Percentiles rank a stretch among this genome's conserved stretches.
Conservation (phyloP, 1,140 invertebrate genomes). For the Tribolium madens region DNA sequence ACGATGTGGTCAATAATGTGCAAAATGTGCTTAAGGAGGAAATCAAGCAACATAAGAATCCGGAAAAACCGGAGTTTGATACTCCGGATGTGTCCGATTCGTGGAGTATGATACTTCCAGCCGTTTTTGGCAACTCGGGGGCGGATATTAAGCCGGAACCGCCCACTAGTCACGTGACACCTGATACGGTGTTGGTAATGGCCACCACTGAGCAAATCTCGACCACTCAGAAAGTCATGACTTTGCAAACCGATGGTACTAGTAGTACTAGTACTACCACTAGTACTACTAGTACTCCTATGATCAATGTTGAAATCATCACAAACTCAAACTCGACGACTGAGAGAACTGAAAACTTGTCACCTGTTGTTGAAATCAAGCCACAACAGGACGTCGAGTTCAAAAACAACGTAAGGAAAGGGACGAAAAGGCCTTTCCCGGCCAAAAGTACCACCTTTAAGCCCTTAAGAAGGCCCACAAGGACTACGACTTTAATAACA, state of each 20-base stretch:
- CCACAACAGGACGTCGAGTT: conserved; percentile 8
- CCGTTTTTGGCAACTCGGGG: conserved; percentile 78
- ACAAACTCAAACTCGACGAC: conserved; percentile 50
- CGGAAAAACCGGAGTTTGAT: conserved; percentile 69
- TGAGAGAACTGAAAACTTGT: conserved; percentile 19
- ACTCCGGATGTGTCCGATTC: conserved; percentile 78
- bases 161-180: conserved; percentile 53
- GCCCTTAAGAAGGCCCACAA: neutral
- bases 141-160: conserved; percentile 61
- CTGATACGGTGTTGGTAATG: conserved; percentile 57
- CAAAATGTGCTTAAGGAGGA: conserved; percentile 85
- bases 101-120: conserved; percentile 85
- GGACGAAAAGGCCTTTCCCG: neutral
- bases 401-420: conserved; percentile 15
- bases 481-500: neutral
- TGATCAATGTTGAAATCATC: conserved; percentile 52
- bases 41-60: conserved; percentile 73
- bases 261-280: neutral
- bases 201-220: neutral
- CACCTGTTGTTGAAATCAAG: conserved; percentile 32
- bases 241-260: neutral
- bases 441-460: conserved; percentile 3
- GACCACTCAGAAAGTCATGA: conserved; percentile 33
- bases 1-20: conserved; percentile 83
- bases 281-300: conserved; percentile 3